Evolutionary conservation across 1,140 invertebrate genomes (phyloP).

Genomic region (Pantala flavescens): DNA sequence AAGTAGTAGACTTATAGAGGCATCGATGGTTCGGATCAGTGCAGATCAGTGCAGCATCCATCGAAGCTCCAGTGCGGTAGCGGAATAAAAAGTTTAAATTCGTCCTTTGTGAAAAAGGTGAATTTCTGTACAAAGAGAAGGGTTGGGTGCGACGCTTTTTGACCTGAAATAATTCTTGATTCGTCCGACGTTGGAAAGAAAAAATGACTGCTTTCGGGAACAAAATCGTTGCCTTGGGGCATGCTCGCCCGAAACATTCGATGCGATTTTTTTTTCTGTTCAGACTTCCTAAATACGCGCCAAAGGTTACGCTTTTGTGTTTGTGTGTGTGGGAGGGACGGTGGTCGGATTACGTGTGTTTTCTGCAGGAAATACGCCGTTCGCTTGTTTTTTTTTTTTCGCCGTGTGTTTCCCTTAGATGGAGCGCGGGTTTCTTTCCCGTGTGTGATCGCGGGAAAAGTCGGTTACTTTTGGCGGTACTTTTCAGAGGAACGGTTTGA

Average conservation of each 20-base stretch:
- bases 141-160: not conserved
- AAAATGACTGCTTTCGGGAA: constrained; percentile 2
- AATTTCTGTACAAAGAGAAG: not conserved
- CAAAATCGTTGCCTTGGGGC: not conserved
- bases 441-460: no score
- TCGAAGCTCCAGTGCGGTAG: not conserved
- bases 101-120: constrained; percentile 2
- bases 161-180: constrained; percentile 10
- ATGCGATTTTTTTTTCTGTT: no score
- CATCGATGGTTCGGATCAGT: not conserved
- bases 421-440: no score
- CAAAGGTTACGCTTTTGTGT: no score
- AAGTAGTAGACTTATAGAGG: not conserved
- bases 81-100: not conserved
- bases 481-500: no score
- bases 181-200: not conserved
- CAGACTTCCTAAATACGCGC: no score
- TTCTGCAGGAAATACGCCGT: no score
- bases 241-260: not conserved
- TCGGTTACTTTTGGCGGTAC: no score
- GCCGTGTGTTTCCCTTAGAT: no score
- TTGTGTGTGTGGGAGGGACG: no score
- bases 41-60: not conserved
- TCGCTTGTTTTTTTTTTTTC: no score
- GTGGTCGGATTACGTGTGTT: no score